Base-by-base conservation (phyloP, 2,888 invertebrate genomes). In the Sesamia inferens region DNA sequence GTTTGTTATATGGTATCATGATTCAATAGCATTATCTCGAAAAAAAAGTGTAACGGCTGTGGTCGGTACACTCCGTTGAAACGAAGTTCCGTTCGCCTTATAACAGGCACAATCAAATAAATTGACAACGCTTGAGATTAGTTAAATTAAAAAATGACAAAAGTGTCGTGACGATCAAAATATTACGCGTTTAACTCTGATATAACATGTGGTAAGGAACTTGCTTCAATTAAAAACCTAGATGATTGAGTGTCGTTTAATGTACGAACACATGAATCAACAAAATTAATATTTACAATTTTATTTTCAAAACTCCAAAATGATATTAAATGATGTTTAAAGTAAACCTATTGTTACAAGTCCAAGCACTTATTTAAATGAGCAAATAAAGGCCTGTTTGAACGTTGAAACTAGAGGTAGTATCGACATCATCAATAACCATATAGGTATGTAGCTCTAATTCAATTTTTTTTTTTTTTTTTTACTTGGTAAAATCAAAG, bases 241-340 rank as follows among this genome's bases (percentile, higher is more conserved):
- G 58, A 59, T 68, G 44, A 39, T 59, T 11, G 16, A 4, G 65
- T 67, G 81, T 77, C 74, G 83, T 81, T 71, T 78, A 82, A 84
- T 78, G 63, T 74, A 84, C n/a, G 54, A 11, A 54, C 11, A n/a
- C 54, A n/a, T 11, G 5, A 55, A 55, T 55, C 11, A 22, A 55
- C 54, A n/a, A n/a, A 13, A 22, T 55, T n/a, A 22, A 13, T 55
- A 22, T 55, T 22, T 55, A 22, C 11, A 13, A 5, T 22, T 54
- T 5, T 55, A n/a, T 11, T n/a, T n/a, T n/a, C 54, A 54, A 54
- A n/a, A 5, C n/a, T 5, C 13, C 13, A 22, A 54, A 54, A 54
- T 54, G 54, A n/a, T 54, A 54, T 31, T 31, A 31, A 54, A 22
- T 54, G 54, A 22, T n/a, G n/a, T 54, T 31, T 31, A 31, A 31